These are phyloP conservation scores for Ammospiza caudacuta DNA, from an alignment of 2,113 vertebrate genomes.

Conservation along the genomic window DNA sequence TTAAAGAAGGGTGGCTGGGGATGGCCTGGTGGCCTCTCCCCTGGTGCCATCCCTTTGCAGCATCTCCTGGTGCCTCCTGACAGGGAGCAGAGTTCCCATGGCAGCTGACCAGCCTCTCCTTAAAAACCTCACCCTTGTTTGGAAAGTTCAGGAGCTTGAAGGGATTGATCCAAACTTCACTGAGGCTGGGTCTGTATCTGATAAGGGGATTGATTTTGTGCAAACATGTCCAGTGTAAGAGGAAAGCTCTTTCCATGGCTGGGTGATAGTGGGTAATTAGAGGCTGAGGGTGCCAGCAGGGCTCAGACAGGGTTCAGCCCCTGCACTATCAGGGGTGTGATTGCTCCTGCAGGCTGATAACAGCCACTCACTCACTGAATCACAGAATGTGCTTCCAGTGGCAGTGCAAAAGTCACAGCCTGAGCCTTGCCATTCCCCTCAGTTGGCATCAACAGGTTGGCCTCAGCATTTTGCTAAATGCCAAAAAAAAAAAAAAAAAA, in stretches of 20 bases:
- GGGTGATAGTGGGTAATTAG: not conserved
- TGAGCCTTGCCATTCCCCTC: not conserved
- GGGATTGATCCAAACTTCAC: not conserved
- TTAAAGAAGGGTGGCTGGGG: not conserved
- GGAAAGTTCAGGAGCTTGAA: not conserved
- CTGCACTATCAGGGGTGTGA: not conserved
- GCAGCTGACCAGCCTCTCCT: not conserved
- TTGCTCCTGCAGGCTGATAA: not conserved
- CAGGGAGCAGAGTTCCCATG: not conserved
- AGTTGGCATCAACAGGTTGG: not conserved
- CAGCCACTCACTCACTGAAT: not conserved
- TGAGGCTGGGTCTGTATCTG: not conserved
- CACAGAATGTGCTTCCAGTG: not conserved
- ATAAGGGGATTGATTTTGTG: conserved; percentile 2
- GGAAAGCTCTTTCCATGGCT: not conserved
- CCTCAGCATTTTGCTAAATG: not conserved
- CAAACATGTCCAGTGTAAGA: not conserved
- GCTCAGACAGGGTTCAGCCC: not conserved
- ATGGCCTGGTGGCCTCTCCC: not conserved
- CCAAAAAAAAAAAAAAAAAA: not conserved
- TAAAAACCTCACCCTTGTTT: not conserved
- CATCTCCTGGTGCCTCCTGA: not conserved
- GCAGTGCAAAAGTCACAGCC: conserved; percentile 35
- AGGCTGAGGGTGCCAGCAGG: not conserved
- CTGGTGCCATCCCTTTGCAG: not conserved